These are phyloP conservation scores for Nycticebus coucang DNA, from an alignment of 2,113 vertebrate genomes.

Conservation along the genomic window DNA sequence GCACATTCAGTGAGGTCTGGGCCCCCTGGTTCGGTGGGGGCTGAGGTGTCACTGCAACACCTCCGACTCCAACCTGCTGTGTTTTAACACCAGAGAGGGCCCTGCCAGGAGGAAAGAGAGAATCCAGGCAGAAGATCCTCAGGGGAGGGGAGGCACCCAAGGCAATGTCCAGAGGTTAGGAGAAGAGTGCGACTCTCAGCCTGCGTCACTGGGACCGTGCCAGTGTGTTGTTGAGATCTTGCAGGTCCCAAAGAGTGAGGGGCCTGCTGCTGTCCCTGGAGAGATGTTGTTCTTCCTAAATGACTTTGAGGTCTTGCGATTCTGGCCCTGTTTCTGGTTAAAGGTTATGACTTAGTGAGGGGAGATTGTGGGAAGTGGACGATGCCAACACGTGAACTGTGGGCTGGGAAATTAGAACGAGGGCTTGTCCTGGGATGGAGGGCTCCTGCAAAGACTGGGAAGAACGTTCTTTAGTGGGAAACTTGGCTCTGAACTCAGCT, in stretches of 20 bases:
- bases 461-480: neutral
- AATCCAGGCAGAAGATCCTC: slow-evolving; percentile 19
- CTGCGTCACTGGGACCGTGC: neutral
- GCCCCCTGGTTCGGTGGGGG: neutral
- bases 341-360: neutral
- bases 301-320: slow-evolving; percentile 37
- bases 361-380: neutral
- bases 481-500: neutral
- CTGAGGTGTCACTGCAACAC: neutral
- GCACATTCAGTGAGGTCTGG: neutral
- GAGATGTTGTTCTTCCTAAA: neutral
- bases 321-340: neutral
- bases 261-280: neutral
- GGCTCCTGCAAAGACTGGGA: neutral
- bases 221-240: rapidly evolving
- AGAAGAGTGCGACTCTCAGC: slow-evolving; percentile 61
- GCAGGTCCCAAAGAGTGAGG: neutral
- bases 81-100: neutral
- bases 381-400: neutral
- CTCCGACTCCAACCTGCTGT: neutral
- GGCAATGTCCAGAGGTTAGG: neutral
- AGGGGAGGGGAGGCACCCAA: slow-evolving; percentile 29
- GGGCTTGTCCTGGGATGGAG: neutral
- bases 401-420: neutral
- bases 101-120: neutral